Evolutionary conservation across 64 coral and sea anemone genomes (phyloP).

Genomic region (Montipora efflorescens): DNA sequence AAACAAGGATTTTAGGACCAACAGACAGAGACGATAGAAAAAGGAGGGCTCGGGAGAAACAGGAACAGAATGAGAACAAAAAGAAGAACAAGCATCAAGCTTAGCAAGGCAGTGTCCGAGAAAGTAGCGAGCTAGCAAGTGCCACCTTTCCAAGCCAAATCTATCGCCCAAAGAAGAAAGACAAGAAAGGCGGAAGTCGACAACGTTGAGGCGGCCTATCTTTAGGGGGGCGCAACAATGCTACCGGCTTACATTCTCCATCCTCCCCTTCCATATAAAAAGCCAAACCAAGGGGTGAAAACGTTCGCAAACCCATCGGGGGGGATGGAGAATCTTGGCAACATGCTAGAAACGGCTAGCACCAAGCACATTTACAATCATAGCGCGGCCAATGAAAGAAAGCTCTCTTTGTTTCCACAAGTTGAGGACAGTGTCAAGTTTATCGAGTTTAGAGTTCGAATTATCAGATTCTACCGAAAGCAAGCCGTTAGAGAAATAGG

Average conservation of each 20-base stretch:
- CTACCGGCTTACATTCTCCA: background rate
- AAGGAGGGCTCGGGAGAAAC: background rate
- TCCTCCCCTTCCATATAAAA: background rate
- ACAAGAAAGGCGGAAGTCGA: background rate
- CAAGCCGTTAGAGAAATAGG: background rate
- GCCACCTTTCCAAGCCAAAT: background rate
- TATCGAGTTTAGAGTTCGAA: background rate
- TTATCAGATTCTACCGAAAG: constrained; percentile 1
- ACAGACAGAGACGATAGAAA: background rate
- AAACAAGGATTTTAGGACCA: background rate
- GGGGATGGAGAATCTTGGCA: background rate
- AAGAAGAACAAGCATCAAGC: background rate
- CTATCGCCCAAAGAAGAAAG: background rate
- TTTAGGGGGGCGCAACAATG: background rate
- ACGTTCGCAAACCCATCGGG: background rate
- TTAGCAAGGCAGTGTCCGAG: background rate
- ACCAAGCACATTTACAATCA: constrained; percentile 26
- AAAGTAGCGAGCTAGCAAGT: background rate
- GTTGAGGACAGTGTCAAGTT: background rate
- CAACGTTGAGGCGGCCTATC: background rate
- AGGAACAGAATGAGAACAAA: background rate
- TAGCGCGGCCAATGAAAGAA: background rate
- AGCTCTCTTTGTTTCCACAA: background rate
- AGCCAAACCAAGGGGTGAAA: background rate
- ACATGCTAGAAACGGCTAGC: background rate